Conservation (phyloP, 2,888 invertebrate species). For the Nebria brevicollis region DNA sequence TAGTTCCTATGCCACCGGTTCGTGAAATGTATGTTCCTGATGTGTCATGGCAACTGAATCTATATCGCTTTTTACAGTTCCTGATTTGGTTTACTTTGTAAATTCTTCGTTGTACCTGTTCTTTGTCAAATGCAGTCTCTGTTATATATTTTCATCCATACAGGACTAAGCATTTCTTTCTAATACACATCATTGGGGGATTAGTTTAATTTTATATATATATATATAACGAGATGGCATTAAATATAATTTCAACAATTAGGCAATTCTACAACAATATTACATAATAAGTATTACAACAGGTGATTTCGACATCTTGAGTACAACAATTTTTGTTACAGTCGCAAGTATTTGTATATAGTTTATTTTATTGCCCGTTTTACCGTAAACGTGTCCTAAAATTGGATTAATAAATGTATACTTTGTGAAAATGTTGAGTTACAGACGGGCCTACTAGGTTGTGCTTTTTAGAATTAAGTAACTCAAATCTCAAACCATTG, state of each 20-base stretch:
- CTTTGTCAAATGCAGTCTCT: neutral
- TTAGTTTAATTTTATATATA: neutral
- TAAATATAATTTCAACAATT: neutral
- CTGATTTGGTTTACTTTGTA: constrained; percentile 73
- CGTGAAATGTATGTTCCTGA: constrained; percentile 49
- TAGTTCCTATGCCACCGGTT: constrained; percentile 59
- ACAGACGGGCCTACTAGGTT: neutral
- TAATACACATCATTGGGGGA: neutral
- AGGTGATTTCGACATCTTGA: neutral
- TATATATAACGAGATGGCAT: neutral
- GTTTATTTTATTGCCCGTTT: neutral
- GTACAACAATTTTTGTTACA: neutral
- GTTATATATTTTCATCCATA: too few relatives aligned
- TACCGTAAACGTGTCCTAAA: neutral
- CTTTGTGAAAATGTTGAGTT: neutral
- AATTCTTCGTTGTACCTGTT: constrained; percentile 42
- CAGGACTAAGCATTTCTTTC: too few relatives aligned
- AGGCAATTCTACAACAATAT: neutral
- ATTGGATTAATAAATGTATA: neutral
- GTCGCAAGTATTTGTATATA: neutral
- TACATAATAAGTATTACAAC: neutral
- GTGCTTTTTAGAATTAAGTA: neutral
- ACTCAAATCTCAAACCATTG: neutral
- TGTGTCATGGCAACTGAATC: constrained; percentile 60
- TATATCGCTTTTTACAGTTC: constrained; percentile 69